A percentile compares a stretch with the other conserved stretches of the same genome.
phyloP scores from a whole-genome alignment of 2,113 vertebrate species.

The Oplegnathus fasciatus region DNA sequence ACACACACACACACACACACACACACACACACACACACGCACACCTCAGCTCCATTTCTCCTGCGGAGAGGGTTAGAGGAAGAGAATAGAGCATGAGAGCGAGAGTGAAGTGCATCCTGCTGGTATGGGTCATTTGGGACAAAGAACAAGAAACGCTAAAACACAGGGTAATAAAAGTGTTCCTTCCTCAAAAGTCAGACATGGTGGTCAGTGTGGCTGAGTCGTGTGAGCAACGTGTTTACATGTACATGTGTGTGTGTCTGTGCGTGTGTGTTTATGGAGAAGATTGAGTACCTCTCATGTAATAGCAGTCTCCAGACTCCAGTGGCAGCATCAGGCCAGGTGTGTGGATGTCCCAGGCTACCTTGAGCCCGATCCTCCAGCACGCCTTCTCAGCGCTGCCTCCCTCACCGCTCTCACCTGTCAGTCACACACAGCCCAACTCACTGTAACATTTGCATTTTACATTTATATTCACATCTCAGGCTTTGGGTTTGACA shows the following conservation, averaged over 20 bases:
- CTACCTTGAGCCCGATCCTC: constrained; percentile 95
- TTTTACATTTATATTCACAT: constrained; percentile 53
- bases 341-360: constrained; percentile 97
- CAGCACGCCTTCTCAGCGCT: constrained; percentile 86
- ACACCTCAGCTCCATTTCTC: constrained; percentile 41
- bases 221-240: constrained; percentile 42
- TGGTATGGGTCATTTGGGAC: constrained; percentile 67
- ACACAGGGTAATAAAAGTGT: constrained; percentile 51
- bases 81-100: constrained; percentile 39
- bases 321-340: constrained; percentile 94
- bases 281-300: constrained; percentile 79
- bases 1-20: constrained; percentile 12
- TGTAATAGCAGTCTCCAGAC: constrained; percentile 94
- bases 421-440: constrained; percentile 71
- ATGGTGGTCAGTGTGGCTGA: constrained; percentile 20
- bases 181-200: constrained; percentile 55
- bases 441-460: constrained; percentile 54
- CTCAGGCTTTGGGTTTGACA: constrained; percentile 35
- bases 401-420: constrained; percentile 84
- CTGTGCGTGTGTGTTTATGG: constrained; percentile 27
- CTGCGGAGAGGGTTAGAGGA: constrained; percentile 35
- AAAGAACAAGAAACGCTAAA: constrained; percentile 61
- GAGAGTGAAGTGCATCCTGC: constrained; percentile 59
- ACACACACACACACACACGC: constrained; percentile 16
- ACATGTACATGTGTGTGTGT: constrained; percentile 23